Evolutionary conservation across 1,140 invertebrate genomes (phyloP).

Genomic region (Cydia strobilella): DNA sequence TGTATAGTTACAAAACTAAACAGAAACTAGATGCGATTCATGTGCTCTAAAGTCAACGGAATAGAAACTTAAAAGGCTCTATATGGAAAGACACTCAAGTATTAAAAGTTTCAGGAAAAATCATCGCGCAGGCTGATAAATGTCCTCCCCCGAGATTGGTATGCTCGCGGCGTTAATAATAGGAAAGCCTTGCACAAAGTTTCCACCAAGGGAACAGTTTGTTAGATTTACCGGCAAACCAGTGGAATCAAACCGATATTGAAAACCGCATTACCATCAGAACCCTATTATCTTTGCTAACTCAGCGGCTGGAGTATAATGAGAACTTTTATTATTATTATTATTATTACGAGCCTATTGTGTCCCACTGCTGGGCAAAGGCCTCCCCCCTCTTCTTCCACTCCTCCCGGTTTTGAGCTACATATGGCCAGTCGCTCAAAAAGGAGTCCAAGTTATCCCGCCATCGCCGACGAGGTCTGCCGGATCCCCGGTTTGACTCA

Average conservation of each 20-base stretch:
- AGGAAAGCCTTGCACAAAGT: not conserved
- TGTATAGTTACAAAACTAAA: too few relatives aligned
- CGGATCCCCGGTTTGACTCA: too few relatives aligned
- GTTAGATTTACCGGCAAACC: slow-evolving; percentile 8
- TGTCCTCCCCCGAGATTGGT: not conserved
- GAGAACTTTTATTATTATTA: slow-evolving; percentile 17
- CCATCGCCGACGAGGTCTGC: too few relatives aligned
- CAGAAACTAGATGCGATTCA: too few relatives aligned
- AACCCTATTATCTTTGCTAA: not conserved
- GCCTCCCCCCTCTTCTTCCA: too few relatives aligned
- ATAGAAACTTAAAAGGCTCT: not conserved
- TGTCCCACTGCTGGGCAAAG: too few relatives aligned
- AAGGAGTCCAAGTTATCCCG: too few relatives aligned
- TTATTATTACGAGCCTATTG: too few relatives aligned
- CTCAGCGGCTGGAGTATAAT: slow-evolving; percentile 8
- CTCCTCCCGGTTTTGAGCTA: too few relatives aligned
- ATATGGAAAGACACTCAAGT: not conserved
- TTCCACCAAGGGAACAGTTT: slow-evolving; percentile 10
- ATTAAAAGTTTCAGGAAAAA: not conserved
- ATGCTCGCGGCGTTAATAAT: not conserved
- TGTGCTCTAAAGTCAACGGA: too few relatives aligned
- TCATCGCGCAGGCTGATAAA: not conserved
- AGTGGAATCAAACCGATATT: slow-evolving; percentile 11
- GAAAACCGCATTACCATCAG: slow-evolving; percentile 8
- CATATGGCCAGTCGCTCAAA: too few relatives aligned